These are phyloP conservation scores for Eretmocerus hayati DNA, from an alignment of 2,888 invertebrate genomes.

Conservation along the genomic window DNA sequence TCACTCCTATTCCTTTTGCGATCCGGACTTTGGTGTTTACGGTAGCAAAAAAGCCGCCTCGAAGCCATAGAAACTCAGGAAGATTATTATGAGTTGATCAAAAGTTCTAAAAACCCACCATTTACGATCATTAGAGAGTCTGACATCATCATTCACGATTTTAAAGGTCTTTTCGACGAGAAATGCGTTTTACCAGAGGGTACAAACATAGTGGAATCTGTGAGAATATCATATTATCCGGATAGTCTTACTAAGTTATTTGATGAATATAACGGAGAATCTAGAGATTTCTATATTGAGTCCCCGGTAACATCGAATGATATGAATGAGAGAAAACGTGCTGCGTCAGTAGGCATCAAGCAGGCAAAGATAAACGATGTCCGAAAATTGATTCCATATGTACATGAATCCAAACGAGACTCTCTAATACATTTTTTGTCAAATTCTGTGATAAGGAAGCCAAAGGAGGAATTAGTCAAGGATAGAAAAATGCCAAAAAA, in stretches of 20 bases:
- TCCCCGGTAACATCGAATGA: constrained; percentile 1
- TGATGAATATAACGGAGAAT: constrained; percentile 9
- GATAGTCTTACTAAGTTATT: constrained; percentile 8
- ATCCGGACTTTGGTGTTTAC: constrained; percentile 21
- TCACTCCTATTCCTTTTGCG: constrained; percentile 22
- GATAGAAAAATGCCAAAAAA: too few species aligned
- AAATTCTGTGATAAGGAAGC: too few species aligned
- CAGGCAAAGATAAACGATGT: constrained; percentile 8
- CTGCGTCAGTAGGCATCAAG: constrained; percentile 2
- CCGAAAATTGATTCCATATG: too few species aligned
- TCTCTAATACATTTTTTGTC: too few species aligned
- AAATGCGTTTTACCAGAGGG: constrained; percentile 1
- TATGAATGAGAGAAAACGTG: constrained; percentile 1
- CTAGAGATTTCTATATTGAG: constrained; percentile 1
- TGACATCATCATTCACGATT: constrained; percentile 12
- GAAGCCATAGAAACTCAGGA: constrained; percentile 14
- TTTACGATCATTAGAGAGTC: constrained; percentile 8
- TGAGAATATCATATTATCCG: constrained; percentile 12
- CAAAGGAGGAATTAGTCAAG: too few species aligned
- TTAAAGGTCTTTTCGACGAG: constrained; percentile 6
- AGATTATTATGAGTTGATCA: constrained; percentile 13
- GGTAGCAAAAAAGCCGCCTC: constrained; percentile 14
- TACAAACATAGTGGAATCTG: constrained; percentile 14
- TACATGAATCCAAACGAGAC: too few species aligned
- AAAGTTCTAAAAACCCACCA: constrained; percentile 12